Conservation (phyloP, 1,140 invertebrate genomes). For the Ladona fulva region DNA sequence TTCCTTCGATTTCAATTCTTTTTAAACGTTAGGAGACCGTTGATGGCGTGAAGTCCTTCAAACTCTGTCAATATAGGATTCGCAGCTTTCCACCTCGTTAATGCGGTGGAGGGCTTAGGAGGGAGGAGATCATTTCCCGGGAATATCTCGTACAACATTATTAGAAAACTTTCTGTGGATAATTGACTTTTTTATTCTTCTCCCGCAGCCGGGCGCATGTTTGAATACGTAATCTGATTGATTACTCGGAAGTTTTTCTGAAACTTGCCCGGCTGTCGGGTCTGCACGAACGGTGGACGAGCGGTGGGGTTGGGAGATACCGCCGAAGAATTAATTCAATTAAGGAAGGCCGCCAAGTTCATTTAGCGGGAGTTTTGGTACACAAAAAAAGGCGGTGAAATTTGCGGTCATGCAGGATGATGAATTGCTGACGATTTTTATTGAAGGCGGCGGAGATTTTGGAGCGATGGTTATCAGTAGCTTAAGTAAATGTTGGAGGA, state of each 20-base stretch:
- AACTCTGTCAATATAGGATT: too few relatives aligned
- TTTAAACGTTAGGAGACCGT: too few relatives aligned
- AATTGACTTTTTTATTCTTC: background rate
- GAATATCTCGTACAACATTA: background rate
- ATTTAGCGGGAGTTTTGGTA: background rate
- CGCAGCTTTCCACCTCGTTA: background rate
- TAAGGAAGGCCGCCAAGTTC: background rate
- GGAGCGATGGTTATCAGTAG: too few relatives aligned
- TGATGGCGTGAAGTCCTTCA: too few relatives aligned
- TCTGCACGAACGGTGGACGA: background rate
- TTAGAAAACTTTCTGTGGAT: background rate
- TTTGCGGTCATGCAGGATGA: too few relatives aligned
- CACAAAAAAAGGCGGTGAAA: too few relatives aligned
- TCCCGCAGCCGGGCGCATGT: background rate
- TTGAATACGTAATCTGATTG: slow-evolving; percentile 10
- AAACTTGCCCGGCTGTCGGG: background rate
- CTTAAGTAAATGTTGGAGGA: too few relatives aligned
- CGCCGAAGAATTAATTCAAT: background rate
- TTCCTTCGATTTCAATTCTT: too few relatives aligned
- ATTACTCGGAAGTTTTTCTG: slow-evolving; percentile 1
- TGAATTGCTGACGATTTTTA: too few relatives aligned
- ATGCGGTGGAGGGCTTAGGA: background rate
- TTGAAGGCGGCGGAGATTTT: too few relatives aligned
- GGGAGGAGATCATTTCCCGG: background rate
- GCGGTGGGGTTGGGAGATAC: background rate